Percentiles rank a stretch among this genome's conserved stretches.
phyloP scores from a whole-genome alignment of 1,140 invertebrate species.

The Zaprionus taronus region DNA sequence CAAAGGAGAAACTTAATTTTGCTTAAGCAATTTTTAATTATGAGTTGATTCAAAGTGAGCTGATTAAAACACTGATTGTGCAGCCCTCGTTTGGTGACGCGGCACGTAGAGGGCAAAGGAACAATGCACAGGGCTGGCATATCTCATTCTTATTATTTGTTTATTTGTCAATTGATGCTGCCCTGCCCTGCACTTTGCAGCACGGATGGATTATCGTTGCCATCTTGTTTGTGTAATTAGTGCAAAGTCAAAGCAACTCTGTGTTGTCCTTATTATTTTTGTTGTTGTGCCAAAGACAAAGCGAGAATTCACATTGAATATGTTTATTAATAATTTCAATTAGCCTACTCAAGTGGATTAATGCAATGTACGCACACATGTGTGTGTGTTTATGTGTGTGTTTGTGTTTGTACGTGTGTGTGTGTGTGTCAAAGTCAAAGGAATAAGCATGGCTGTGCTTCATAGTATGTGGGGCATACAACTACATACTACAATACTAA shows the following conservation, averaged over 20 bases:
- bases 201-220: neutral
- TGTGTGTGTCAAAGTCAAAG: neutral
- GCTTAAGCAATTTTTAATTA: neutral
- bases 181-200: neutral
- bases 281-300: neutral
- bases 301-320: neutral
- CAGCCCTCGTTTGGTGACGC: neutral
- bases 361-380: neutral
- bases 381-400: neutral
- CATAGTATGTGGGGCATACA: neutral
- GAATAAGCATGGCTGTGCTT: neutral
- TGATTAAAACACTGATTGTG: neutral
- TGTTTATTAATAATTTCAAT: conserved; percentile 8
- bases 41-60: neutral
- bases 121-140: neutral
- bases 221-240: neutral
- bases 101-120: no score
- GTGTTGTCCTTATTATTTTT: neutral
- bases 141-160: no score
- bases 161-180: neutral
- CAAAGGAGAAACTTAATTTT: neutral
- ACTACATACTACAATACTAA: neutral
- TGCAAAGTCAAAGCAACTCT: neutral
- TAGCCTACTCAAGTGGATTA: neutral
- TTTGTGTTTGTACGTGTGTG: neutral